These are phyloP conservation scores for Ellobius talpinus DNA, from an alignment of 2,113 vertebrate species.

Conservation along the genomic window DNA sequence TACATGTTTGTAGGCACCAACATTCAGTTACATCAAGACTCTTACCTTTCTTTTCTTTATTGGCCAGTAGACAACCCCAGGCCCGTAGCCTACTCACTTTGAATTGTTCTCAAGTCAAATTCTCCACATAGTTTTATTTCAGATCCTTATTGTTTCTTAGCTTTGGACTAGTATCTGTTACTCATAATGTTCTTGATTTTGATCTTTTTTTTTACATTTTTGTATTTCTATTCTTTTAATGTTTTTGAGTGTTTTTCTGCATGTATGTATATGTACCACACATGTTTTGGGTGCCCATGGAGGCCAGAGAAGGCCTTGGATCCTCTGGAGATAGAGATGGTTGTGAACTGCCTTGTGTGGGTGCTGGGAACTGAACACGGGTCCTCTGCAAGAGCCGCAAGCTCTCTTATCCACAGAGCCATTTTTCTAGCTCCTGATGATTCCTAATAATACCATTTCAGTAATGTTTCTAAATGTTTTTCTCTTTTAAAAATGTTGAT, in stretches of 20 bases:
- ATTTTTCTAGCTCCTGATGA: not conserved
- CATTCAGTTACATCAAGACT: not conserved
- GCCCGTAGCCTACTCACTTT: not conserved
- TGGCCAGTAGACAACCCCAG: not conserved
- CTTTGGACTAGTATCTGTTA: not conserved
- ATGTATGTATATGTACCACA: not conserved
- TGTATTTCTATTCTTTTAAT: not conserved
- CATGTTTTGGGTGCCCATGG: not conserved
- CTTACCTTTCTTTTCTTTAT: not conserved
- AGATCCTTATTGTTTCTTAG: not conserved
- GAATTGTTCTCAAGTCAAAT: not conserved
- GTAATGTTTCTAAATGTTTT: constrained; percentile 22
- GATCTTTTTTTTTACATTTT: not conserved
- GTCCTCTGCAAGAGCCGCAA: not conserved
- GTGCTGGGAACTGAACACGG: not conserved
- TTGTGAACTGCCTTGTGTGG: not conserved
- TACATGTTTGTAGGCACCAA: not conserved
- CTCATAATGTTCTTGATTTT: not conserved
- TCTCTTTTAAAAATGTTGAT: not conserved
- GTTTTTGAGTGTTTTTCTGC: not conserved
- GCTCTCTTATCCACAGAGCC: not conserved
- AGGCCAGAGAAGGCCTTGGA: not conserved
- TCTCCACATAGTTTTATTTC: not conserved
- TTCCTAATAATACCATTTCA: not conserved
- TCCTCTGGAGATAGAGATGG: not conserved